phyloP scores from a whole-genome alignment of 2,113 vertebrate species.

The Pachyramphus minor region DNA sequence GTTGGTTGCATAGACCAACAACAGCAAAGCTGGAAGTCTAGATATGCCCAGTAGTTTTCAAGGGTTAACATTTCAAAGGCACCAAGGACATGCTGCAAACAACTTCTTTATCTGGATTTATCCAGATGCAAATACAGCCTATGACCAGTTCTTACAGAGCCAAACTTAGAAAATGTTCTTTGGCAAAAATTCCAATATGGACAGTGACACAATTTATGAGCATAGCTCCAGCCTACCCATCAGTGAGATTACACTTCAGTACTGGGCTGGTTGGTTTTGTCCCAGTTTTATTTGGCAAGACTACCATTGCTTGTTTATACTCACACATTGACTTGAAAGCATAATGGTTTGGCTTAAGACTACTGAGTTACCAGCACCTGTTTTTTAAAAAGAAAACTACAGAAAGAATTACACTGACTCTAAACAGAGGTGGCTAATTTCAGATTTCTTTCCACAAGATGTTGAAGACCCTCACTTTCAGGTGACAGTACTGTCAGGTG shows the following conservation, averaged over 20 bases:
- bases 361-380: not conserved
- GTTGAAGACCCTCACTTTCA: not conserved
- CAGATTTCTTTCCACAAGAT: not conserved
- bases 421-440: not conserved
- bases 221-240: not conserved
- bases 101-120: not conserved
- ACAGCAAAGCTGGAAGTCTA: not conserved
- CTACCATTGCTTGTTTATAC: not conserved
- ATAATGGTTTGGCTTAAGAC: not conserved
- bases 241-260: not conserved
- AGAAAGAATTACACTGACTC: not conserved
- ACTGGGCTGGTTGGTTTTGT: not conserved
- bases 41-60: not conserved
- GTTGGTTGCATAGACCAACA: not conserved
- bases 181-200: not conserved
- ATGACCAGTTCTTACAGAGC: not conserved
- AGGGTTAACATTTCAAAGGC: not conserved
- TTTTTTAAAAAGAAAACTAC: not conserved
- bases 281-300: not conserved
- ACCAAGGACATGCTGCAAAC: not conserved
- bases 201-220: not conserved
- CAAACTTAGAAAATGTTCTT: not conserved
- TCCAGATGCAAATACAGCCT: not conserved
- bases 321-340: not conserved
- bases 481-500: accelerated